Evolutionary conservation across 2,797 vertebrate genomes (phyloP), one percentile per base, ranked within the genome.

Genomic region (Sebastes diaconus): DNA sequence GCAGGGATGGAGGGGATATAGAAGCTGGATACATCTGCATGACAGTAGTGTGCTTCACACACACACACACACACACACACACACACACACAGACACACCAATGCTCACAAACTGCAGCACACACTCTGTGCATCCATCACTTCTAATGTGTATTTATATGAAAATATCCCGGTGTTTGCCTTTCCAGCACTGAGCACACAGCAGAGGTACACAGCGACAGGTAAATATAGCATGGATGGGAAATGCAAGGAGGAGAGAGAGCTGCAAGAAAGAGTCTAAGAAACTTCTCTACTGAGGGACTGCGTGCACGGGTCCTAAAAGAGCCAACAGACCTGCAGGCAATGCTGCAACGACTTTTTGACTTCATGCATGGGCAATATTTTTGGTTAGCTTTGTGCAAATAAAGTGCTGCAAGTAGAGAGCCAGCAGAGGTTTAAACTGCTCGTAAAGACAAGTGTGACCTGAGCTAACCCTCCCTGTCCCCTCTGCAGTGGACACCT

Each of bases 141-240:
- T 69, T 89, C 65, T 81, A 42, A 84, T 89, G 86, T 90, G 85
- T 88, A 91, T 91, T 94, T 84, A 93, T 89, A 77, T 90, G 86
- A 93, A 93, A 91, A 92, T 90, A 92, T 81, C 80, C 77, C 61
- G 8, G 4, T 88, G 88, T 95, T 94, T 94, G 91, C 85, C 76
- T 93, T 92, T 94, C 91, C 91, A 92, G 80, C 66, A 12, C 91
- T 88, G 84, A 90, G 88, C 84, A 93, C 88, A 94, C 91, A 92
- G 89, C 73, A 24, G 84, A 83, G 86, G 90, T 90, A 93, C 93
- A 94, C 93, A 92, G 76, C 46, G 57, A 83, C 77, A 80, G 79
- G 91, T 92, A 94, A 95, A 94, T 92, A 92, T 90, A 93, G 84
- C 81, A 74, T 65, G 57, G 71, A 89, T 82, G 75, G 89, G 78